These are phyloP conservation scores for Fistularia commersonii DNA, from an alignment of 2,797 vertebrate species.

Conservation along the genomic window DNA sequence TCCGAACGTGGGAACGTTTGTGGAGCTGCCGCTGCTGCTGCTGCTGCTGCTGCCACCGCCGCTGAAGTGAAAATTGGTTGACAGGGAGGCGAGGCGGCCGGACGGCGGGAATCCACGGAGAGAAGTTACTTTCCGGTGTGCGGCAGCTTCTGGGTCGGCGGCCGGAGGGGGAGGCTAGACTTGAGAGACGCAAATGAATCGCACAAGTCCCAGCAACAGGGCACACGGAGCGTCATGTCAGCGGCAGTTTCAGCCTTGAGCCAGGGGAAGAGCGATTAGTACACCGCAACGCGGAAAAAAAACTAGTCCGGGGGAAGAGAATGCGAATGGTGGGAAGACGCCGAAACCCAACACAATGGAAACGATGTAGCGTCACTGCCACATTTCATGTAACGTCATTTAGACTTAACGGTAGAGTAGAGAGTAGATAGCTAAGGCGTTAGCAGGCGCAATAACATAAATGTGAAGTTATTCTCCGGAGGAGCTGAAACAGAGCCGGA, in stretches of 20 bases:
- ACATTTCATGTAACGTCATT: constrained; percentile 65
- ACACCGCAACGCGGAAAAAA: constrained; percentile 73
- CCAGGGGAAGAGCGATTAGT: constrained; percentile 51
- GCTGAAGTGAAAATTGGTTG: constrained; percentile 63
- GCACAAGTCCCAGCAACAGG: constrained; percentile 74
- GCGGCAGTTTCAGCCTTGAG: constrained; percentile 43
- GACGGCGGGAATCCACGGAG: constrained; percentile 14
- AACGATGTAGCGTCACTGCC: constrained; percentile 75
- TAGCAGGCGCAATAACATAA: constrained; percentile 64
- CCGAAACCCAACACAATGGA: constrained; percentile 67
- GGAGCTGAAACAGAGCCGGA: constrained; percentile 56
- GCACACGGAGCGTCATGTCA: constrained; percentile 65
- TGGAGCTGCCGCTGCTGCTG: constrained; percentile 25
- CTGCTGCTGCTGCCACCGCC: background rate
- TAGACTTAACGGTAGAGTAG: constrained; percentile 41
- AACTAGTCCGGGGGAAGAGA: constrained; percentile 59
- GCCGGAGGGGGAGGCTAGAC: constrained; percentile 12
- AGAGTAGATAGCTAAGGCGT: constrained; percentile 67
- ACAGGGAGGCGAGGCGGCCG: constrained; percentile 57
- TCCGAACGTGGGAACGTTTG: constrained; percentile 62
- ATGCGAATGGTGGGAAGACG: constrained; percentile 74
- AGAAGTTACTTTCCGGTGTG: constrained; percentile 46
- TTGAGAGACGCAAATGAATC: constrained; percentile 41
- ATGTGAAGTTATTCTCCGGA: constrained; percentile 71
- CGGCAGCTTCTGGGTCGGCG: constrained; percentile 29